Evolutionary conservation across 2,888 invertebrate genomes (phyloP), one percentile per base, ranked within the genome.

Genomic region (Buathra laborator): DNA sequence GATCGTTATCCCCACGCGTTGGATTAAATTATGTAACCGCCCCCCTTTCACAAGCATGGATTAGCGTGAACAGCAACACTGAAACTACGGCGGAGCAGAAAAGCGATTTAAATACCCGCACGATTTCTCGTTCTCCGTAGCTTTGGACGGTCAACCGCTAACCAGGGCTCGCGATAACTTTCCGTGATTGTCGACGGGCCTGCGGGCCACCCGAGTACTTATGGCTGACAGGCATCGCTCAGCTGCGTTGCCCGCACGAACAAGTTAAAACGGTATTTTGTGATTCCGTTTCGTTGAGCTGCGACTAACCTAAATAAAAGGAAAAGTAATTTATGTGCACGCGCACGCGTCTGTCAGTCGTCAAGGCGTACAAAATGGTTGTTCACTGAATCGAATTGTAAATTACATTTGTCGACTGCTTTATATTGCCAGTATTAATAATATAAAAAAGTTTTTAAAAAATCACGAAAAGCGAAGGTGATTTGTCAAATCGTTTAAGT

Each of bases 131-230:
- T 29, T 24, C 68, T 48, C 48, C 68, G 68, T 68, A 46, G 68
- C 68, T 68, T 59, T 81, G 66, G 48, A 74, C 53, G 53, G 16
- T 19, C 81, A 56, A 74, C 68, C 74, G 48, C 46, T 44, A 59
- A 59, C 44, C 37, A 53, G 59, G 19, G n/a, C 9, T n/a, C 37
- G 67, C 68, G 16, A 68, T 75, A 75, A 75, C 67, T 67, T 68
- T 81, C 68, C 62, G 70, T 71, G 66, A 76, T 66, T 66, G 81
- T 82, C 81, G 81, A 76, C 81, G 75, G 70, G 76, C 62, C 81
- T 66, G 81, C 81, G 76, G 81, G 76, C 46, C 32, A 32, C 12
- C 68, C 71, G 46, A 70, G 43, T 43, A 77, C 43, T 71, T 67
- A 77, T 72, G 71, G 71, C 70, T 67, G 72, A 66, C 66, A 64